phyloP scores from a whole-genome alignment of 2,797 vertebrate species.

The Sebastes glaucus region DNA sequence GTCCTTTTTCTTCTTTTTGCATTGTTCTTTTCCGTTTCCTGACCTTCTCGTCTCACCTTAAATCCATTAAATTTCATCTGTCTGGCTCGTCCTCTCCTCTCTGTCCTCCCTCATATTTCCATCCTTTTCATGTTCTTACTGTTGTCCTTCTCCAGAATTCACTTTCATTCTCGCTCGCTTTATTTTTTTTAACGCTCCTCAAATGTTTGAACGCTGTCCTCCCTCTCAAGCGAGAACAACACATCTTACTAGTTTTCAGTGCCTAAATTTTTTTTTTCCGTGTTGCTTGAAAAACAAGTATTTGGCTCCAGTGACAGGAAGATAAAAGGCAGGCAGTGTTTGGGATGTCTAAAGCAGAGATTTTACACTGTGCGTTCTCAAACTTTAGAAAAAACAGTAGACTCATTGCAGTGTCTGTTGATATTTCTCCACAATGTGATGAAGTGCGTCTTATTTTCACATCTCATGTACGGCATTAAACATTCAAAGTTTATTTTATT shows the following conservation, averaged over 20 bases:
- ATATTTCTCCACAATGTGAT: constrained; percentile 11
- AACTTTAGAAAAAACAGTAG: constrained; percentile 3
- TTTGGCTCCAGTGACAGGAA: constrained; percentile 52
- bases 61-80: constrained; percentile 15
- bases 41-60: background rate
- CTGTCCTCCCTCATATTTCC: background rate
- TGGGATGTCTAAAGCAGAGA: constrained; percentile 35
- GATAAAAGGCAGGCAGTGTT: constrained; percentile 49
- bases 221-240: constrained; percentile 36
- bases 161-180: background rate
- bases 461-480: constrained; percentile 7
- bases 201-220: constrained; percentile 30
- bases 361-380: constrained; percentile 18
- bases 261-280: constrained; percentile 6
- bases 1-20: background rate
- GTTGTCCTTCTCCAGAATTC: background rate
- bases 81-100: background rate
- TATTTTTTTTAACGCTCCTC: background rate
- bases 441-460: constrained; percentile 22
- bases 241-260: constrained; percentile 28
- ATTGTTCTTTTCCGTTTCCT: background rate
- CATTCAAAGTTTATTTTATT: constrained; percentile 25
- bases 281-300: constrained; percentile 36
- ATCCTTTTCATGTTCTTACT: background rate
- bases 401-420: constrained; percentile 26